phyloP scores from a whole-genome alignment of 2,797 vertebrate genomes.

The Sebastes iracundus region DNA sequence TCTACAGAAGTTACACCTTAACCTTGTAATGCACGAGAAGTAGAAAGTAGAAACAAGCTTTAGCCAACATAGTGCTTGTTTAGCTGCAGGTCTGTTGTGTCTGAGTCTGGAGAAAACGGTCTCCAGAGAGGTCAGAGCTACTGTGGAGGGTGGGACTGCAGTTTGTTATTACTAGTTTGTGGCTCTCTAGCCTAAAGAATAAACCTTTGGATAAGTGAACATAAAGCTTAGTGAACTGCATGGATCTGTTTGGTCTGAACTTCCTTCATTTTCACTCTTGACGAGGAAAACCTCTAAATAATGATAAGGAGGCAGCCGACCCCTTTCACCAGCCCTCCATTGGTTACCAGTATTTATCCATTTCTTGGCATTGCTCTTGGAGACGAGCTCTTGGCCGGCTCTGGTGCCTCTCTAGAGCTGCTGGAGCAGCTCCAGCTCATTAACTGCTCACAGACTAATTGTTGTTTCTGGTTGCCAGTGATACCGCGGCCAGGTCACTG shows the following conservation, averaged over 20 bases:
- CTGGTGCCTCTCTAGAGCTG: slow-evolving; percentile 10
- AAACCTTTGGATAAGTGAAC: neutral
- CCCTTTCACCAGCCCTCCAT: neutral
- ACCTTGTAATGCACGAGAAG: neutral
- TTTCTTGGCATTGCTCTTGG: slow-evolving; percentile 4
- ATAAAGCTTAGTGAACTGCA: neutral
- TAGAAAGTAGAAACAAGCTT: neutral
- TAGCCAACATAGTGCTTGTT: neutral
- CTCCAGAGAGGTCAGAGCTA: neutral
- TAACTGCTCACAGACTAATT: slow-evolving; percentile 51
- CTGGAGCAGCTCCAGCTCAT: slow-evolving; percentile 65
- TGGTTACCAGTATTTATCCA: neutral
- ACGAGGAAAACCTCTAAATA: neutral
- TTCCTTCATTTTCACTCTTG: neutral
- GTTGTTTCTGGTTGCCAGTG: slow-evolving; percentile 42
- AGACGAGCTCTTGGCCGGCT: slow-evolving; percentile 1
- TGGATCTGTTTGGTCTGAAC: neutral
- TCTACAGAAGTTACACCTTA: too few species aligned
- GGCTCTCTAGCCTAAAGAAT: neutral
- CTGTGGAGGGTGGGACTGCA: neutral
- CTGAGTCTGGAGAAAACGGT: neutral
- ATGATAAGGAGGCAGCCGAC: neutral
- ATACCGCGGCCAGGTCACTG: slow-evolving; percentile 41
- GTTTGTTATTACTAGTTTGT: neutral
- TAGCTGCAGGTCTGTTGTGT: neutral